Base-by-base conservation (phyloP, 2,888 invertebrate genomes). In the Bhutanitis thaidina region DNA sequence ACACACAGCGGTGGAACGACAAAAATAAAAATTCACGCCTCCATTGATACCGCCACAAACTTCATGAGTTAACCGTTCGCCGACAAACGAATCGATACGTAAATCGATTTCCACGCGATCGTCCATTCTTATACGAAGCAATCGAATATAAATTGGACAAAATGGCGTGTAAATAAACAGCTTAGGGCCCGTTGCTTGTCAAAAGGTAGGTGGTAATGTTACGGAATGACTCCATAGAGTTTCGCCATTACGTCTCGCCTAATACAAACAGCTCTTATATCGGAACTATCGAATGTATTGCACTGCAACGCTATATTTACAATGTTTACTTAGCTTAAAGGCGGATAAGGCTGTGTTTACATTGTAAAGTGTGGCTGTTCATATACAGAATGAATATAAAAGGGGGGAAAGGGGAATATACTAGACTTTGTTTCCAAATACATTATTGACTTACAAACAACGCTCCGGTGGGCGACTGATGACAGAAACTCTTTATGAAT, bases 81-180 rank as follows among this genome's bases (percentile, higher is more conserved):
- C 45, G 51, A 51, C 37, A 49, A 49, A 43, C 41, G 41, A 46
- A 51, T 41, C 36, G 50, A 39, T 51, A 16, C 1, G 34, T n/a
- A n/a, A 51, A 51, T 51, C 45, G 32, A 51, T 45, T 45, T 45
- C 14, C 51, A 51, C 45, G 40, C 41, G 36, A 39, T 29, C 39
- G 30, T 32, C 35, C 25, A 16, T 27, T 40, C 36, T n/a, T 16
- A 15, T 27, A 38, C 29, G 15, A 46, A 27, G 16, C 35, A 40
- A 40, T 35, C 49, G 49, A 38, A 49, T 34, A 34, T 50, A 51
- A 51, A 51, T 51, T 29, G 39, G 20, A 51, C 40, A 51, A 36
- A 45, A 51, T 45, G 36, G 27, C 40, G 45, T 51, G 40, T 51
- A 51, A 51, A 45, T 51, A 51, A 45, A 45, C 50, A 35, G 38